A percentile compares a stretch with the other conserved stretches of the same genome.
Conservation (phyloP, 2,113 vertebrate species). For the Fulica atra region DNA sequence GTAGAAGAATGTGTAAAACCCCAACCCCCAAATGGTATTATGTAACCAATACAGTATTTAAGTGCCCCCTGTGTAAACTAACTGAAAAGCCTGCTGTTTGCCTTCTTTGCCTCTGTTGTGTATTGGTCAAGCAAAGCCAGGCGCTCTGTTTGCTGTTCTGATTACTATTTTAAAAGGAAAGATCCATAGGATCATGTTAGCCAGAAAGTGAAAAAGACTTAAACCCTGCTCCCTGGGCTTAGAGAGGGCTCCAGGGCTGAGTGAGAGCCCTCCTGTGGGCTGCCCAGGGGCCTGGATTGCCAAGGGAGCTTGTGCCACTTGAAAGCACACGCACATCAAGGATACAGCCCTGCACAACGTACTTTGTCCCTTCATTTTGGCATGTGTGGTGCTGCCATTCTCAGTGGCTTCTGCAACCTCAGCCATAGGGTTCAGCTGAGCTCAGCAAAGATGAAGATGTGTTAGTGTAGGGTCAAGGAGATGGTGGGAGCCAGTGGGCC, state of each 20-base stretch:
- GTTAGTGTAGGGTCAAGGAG: not conserved
- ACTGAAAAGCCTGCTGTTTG: constrained; percentile 61
- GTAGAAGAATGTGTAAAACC: constrained; percentile 56
- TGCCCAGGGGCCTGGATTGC: not conserved
- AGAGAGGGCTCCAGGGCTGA: not conserved
- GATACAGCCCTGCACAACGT: not conserved
- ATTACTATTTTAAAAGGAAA: constrained; percentile 63
- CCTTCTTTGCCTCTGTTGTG: constrained; percentile 60
- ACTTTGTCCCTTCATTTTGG: constrained; percentile 55
- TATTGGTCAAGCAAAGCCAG: constrained; percentile 11
- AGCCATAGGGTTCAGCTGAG: not conserved
- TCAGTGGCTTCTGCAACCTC: not conserved
- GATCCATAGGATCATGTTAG: constrained; percentile 56
- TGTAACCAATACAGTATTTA: constrained; percentile 63
- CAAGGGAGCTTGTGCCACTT: not conserved
- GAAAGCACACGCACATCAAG: not conserved
- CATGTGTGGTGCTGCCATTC: not conserved
- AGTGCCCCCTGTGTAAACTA: constrained; percentile 61
- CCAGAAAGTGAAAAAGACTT: constrained; percentile 41
- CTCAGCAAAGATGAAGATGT: constrained; percentile 4
- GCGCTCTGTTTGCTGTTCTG: constrained; percentile 54
- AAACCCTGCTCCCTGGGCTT: constrained; percentile 19
- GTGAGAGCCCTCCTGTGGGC: not conserved
- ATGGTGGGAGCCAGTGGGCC: not conserved
- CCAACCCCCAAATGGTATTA: constrained; percentile 49